Evolutionary conservation across 2,113 vertebrate genomes (phyloP).

Genomic region (Sturnira hondurensis): DNA sequence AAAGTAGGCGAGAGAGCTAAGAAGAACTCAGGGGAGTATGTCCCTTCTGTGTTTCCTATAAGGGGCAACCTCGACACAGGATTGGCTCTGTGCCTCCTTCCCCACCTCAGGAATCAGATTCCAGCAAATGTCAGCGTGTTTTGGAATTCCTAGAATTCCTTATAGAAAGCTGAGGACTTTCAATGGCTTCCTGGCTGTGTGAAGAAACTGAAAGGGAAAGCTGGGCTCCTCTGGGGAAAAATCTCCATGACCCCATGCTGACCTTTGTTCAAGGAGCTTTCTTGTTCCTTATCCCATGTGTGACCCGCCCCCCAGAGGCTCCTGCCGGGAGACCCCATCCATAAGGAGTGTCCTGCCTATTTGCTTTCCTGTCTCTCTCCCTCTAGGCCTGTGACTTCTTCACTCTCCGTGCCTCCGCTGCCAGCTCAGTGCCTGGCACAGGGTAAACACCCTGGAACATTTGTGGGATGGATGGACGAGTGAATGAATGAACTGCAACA

Average conservation of each 20-base stretch:
- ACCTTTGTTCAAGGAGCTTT: background rate
- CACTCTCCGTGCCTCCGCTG: background rate
- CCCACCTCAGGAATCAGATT: background rate
- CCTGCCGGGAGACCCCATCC: background rate
- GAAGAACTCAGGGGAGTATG: background rate
- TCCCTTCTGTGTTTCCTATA: background rate
- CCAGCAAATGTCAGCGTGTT: accelerated
- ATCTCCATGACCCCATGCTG: background rate
- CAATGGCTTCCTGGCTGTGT: accelerated
- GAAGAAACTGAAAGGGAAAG: background rate
- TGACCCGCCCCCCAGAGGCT: background rate
- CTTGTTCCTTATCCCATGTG: accelerated
- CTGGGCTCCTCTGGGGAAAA: accelerated
- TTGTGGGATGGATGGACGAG: too few relatives aligned
- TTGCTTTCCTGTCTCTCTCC: background rate
- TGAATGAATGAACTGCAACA: background rate
- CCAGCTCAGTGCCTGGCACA: background rate
- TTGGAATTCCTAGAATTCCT: background rate
- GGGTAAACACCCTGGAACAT: background rate
- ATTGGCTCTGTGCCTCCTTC: background rate
- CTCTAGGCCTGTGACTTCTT: background rate
- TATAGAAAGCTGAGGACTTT: background rate
- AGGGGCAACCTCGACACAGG: background rate
- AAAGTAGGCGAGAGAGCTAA: background rate
- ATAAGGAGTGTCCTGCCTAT: accelerated